A percentile compares a stretch with the other conserved stretches of the same genome.
These are phyloP conservation scores for Aviceda subcristata DNA, from an alignment of 2,113 vertebrate genomes.

Conservation along the genomic window DNA sequence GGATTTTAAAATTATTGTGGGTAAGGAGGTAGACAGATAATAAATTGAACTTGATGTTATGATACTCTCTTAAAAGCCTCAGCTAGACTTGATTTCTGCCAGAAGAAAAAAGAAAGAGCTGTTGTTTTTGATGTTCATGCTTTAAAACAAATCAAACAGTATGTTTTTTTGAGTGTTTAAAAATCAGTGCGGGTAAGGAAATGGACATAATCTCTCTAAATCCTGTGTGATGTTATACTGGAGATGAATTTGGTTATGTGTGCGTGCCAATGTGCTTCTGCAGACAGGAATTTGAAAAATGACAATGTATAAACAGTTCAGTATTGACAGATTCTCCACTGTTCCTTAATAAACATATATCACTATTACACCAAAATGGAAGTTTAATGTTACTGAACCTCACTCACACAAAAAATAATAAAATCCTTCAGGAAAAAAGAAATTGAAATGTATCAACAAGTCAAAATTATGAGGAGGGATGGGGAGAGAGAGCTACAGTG, in stretches of 20 bases:
- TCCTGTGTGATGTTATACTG: not conserved
- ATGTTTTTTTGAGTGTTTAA: not conserved
- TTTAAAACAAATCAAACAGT: not conserved
- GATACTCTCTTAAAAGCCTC: not conserved
- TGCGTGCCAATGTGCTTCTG: not conserved
- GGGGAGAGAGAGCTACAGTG: not conserved
- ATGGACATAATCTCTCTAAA: not conserved
- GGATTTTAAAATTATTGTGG: slow-evolving; percentile 1
- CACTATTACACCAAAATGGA: not conserved
- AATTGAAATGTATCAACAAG: not conserved
- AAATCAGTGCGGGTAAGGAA: not conserved
- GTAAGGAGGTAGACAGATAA: slow-evolving; percentile 14
- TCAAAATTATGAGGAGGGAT: not conserved
- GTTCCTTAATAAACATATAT: not conserved
- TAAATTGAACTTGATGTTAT: not conserved
- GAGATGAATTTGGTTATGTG: not conserved
- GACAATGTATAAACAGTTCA: not conserved
- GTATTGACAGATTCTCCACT: not conserved
- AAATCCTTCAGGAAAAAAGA: not conserved
- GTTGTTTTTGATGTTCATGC: not conserved
- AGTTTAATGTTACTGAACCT: not conserved
- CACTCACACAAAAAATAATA: not conserved
- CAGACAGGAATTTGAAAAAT: not conserved
- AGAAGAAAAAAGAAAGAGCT: not conserved
- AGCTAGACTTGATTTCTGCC: not conserved